A percentile compares a stretch with the other conserved stretches of the same genome.
These are phyloP conservation scores for Spermophilus dauricus DNA, from an alignment of 2,113 vertebrate genomes.

Conservation along the genomic window DNA sequence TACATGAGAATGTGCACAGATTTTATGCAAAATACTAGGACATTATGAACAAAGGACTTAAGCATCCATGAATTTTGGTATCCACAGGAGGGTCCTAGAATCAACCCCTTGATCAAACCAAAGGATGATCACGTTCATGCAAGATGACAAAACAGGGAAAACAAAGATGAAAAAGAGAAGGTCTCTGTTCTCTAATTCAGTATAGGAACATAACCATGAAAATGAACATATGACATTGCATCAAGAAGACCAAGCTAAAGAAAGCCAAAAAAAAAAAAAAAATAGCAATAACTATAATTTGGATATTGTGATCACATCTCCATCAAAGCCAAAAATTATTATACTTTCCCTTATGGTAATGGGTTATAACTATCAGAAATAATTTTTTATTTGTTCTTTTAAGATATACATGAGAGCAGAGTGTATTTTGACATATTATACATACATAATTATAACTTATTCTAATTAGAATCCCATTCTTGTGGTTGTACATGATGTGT, in stretches of 20 bases:
- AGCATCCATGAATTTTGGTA: not conserved
- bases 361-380: conserved; percentile 13
- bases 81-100: not conserved
- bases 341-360: not conserved
- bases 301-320: not conserved
- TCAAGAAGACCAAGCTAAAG: not conserved
- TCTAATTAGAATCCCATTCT: too few relatives aligned
- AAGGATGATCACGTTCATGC: not conserved
- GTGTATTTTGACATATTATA: too few relatives aligned
- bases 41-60: not conserved
- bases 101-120: not conserved
- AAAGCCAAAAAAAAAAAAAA: not conserved
- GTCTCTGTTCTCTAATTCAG: not conserved
- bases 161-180: not conserved
- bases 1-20: not conserved
- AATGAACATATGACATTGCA: not conserved
- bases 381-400: not conserved
- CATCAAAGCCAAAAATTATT: conserved; percentile 31
- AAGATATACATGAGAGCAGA: too few relatives aligned
- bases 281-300: not conserved
- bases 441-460: too few relatives aligned
- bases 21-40: not conserved
- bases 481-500: too few relatives aligned
- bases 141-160: not conserved
- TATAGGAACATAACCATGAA: not conserved